phyloP scores from a whole-genome alignment of 2,888 invertebrate genomes.

The Miltochrista miniata region DNA sequence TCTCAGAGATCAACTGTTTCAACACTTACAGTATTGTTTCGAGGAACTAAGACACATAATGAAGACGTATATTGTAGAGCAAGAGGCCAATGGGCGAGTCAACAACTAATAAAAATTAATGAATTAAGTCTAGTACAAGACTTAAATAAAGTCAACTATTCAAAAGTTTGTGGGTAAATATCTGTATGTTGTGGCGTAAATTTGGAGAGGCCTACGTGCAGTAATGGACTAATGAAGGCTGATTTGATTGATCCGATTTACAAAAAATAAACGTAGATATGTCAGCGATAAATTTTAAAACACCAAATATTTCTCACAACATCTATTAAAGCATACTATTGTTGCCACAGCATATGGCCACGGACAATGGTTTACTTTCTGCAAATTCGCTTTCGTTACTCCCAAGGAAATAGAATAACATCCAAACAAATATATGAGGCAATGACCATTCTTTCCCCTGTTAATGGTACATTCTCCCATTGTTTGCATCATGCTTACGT shows the following conservation, averaged over 20 bases:
- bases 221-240: too few species aligned
- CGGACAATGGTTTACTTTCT: constrained; percentile 62
- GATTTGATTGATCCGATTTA: too few species aligned
- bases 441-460: constrained; percentile 73
- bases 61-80: constrained; percentile 33
- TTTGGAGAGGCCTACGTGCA: too few species aligned
- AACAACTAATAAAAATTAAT: neutral
- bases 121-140: neutral
- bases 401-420: constrained; percentile 59
- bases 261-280: neutral
- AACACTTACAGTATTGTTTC: constrained; percentile 63
- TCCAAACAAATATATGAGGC: constrained; percentile 72
- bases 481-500: constrained; percentile 75
- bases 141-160: neutral
- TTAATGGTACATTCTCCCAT: constrained; percentile 72
- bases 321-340: constrained; percentile 38
- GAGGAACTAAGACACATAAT: constrained; percentile 48
- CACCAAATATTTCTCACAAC: constrained; percentile 38
- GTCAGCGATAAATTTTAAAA: constrained; percentile 10
- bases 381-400: constrained; percentile 62
- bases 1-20: constrained; percentile 62
- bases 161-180: too few species aligned
- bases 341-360: constrained; percentile 32
- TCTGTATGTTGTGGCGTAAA: too few species aligned
- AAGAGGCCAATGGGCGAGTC: constrained; percentile 18